phyloP scores from a whole-genome alignment of 2,113 vertebrate genomes.

The Phocoena sinus region DNA sequence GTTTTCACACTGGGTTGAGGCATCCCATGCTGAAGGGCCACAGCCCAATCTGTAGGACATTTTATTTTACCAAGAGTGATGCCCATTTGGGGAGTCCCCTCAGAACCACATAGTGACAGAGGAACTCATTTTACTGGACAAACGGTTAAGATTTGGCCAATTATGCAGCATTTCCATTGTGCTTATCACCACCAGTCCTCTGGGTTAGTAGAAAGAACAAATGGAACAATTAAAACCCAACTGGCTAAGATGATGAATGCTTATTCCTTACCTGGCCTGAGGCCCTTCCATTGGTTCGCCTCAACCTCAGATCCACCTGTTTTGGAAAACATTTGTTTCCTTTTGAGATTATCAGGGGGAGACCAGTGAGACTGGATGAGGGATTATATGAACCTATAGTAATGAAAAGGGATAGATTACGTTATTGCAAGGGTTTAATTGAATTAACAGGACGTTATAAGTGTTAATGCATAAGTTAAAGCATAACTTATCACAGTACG shows the following conservation, averaged over 20 bases:
- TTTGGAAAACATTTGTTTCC: background rate
- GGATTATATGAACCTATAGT: background rate
- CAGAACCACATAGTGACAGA: background rate
- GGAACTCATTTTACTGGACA: too few species aligned
- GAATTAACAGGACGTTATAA: too few species aligned
- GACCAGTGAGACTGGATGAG: background rate
- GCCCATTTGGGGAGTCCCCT: background rate
- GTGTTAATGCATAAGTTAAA: too few species aligned
- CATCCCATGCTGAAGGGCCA: too few species aligned
- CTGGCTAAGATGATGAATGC: background rate
- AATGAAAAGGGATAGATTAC: background rate
- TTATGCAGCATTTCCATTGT: background rate
- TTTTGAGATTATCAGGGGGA: background rate
- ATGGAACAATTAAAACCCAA: background rate
- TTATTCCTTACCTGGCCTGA: too few species aligned
- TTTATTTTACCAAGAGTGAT: background rate
- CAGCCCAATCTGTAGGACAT: background rate
- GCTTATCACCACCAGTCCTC: too few species aligned
- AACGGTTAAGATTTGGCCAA: rapidly evolving
- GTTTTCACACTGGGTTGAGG: background rate
- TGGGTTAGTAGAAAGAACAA: background rate
- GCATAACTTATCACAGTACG: background rate
- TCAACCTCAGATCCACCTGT: too few species aligned
- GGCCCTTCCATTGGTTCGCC: too few species aligned
- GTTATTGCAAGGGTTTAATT: too few species aligned